Evolutionary conservation across 2,113 vertebrate genomes (phyloP), one percentile per base, ranked within the genome.

Genomic region (Poeciliopsis turrubarensis): DNA sequence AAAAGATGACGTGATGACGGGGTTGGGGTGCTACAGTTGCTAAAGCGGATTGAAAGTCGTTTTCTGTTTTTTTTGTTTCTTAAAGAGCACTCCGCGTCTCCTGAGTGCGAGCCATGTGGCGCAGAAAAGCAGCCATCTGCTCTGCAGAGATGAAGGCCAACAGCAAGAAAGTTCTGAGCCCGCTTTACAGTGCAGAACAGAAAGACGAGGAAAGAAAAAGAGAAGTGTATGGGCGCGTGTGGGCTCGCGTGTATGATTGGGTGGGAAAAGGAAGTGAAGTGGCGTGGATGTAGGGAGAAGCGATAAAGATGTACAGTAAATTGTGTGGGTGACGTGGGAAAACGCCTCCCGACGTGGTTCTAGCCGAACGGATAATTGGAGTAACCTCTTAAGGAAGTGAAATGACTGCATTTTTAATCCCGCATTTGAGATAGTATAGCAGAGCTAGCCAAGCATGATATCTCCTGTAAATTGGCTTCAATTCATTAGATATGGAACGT

Each of bases 111-210:
- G 87, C 89, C 86, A 89, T 91, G 92, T 90, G 89, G 86, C 71
- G 84, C 86, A 82, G 80, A 79, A 74, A 89, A 79, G 70, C 81
- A 78, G 72, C 92, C 93, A 94, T 94, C 92, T 93, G 92, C 89
- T 92, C 74, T 15, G 77, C 70, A 10, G 68, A 88, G 83, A 89
- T 68, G 85, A 87, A 79, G 81, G 84, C 89, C 88, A 87, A 85
- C 81, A 79, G 51, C 80, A 74, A 83, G 72, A 80, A 57, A 57
- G 54, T 73, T 80, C 6, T 13, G 68, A 81, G 71, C 63, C 72
- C 77, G 81, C 69, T 87, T 77, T 81, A 72, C 72, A 81, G 77
- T 64, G 65, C 22, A 73, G 54, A 65, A n/a, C 25, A 65, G 34
- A 12, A 37, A 37, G 34, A 29, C 2, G 29, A 29, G 10, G 10